Evolutionary conservation across 2,113 vertebrate species (phyloP), one percentile per base, ranked within the genome.

Genomic region (Panthera tigris): DNA sequence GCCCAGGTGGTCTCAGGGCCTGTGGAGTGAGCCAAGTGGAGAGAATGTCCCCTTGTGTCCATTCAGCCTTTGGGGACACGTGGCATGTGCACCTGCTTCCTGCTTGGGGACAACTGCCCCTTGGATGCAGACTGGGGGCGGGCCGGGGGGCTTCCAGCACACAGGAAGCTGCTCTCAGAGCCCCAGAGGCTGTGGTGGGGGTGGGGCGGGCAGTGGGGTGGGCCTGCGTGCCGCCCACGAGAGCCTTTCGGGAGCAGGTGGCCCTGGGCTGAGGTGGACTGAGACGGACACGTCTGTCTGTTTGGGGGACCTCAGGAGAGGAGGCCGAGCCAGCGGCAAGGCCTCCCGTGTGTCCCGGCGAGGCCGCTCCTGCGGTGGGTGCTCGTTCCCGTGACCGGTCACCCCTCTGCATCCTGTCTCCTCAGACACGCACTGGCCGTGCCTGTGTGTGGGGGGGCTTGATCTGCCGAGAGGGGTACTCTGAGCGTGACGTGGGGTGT

Each of bases 31-130:
- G 96, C 94, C 95, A 96, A 74, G 45, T 23, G 23, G 4, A 93
- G 63, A 97, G 81, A 97, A 97, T 91, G 97, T 76, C 80, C 65
- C 5, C 83, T 94, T 98, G 97, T 98, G 91, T 52, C 78, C 7
- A 2, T n/a, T 31, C 55, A 45, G 74, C 73, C 57, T 13, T 5
- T 80, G 31, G 29, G 66, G 83, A 21, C 96, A 91, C 3, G 83
- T 63, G 92, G 78, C 52, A 14, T 39, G 15, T 0, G 63, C 97
- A 96, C 95, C 92, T 97, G 96, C 90, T 96, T 69, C 92, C 84
- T 12, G 2, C 76, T 63, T 14, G 85, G 82, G 81, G 25, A 97
- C 65, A 96, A 48, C 74, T 13, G 14, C 48, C 45, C 85, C 85
- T 84, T 94, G 68, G 74, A 92, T 19, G 63, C 41, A 63, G 79